A percentile compares a stretch with the other conserved stretches of the same genome.
phyloP scores from a whole-genome alignment of 2,797 vertebrate genomes.

The Phrynocephalus forsythii region DNA sequence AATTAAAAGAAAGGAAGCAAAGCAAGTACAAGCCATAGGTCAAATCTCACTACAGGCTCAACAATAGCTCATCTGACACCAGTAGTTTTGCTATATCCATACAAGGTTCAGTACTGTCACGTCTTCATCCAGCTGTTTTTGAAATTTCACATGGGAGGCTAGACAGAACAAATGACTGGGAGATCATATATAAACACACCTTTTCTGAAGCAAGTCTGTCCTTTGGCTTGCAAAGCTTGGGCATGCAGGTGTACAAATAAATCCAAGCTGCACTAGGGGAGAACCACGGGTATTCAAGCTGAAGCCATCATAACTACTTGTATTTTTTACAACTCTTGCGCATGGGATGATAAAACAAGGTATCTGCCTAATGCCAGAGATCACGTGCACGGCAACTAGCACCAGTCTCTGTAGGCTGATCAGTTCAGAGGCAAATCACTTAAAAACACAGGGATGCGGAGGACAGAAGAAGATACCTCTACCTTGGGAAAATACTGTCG shows the following conservation, averaged over 20 bases:
- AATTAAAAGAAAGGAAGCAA: background rate
- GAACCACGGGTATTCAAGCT: background rate
- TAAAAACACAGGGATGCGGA: background rate
- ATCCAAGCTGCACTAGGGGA: background rate
- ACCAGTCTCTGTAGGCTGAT: background rate
- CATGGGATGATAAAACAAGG: background rate
- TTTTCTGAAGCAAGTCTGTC: background rate
- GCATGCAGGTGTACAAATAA: background rate
- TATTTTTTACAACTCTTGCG: background rate
- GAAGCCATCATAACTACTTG: background rate
- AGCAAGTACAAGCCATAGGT: background rate
- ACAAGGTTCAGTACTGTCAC: background rate
- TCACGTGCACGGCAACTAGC: background rate
- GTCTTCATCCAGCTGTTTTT: background rate
- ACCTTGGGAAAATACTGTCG: background rate
- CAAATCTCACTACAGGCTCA: background rate
- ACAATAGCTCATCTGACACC: background rate
- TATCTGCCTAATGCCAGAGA: background rate
- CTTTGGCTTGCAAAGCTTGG: background rate
- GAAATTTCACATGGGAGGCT: background rate
- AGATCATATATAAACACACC: background rate
- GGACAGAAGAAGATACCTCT: background rate
- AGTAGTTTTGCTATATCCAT: background rate
- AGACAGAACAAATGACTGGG: background rate
- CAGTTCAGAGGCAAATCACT: background rate